phyloP scores from a whole-genome alignment of 1,140 invertebrate species.

The Oryctes rhinoceros region DNA sequence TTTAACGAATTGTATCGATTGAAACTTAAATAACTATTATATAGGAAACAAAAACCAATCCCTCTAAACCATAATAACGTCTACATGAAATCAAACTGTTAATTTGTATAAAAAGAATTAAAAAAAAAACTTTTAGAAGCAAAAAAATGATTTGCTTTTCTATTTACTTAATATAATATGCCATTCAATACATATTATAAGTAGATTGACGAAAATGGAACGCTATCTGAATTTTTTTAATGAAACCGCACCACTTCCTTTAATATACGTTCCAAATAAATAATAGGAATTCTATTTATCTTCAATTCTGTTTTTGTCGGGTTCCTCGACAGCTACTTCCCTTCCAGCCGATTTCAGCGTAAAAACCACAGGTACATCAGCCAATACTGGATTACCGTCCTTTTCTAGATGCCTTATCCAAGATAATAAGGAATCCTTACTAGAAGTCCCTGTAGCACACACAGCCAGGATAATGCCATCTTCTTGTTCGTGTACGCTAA shows the following conservation, averaged over 20 bases:
- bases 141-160: too few relatives aligned
- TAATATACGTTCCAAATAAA: background rate
- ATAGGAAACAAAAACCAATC: too few relatives aligned
- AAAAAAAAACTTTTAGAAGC: too few relatives aligned
- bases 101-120: too few relatives aligned
- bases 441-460: constrained; percentile 76
- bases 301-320: background rate
- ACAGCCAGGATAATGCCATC: constrained; percentile 90
- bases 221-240: too few relatives aligned
- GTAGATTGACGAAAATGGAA: too few relatives aligned
- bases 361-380: constrained; percentile 82
- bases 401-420: constrained; percentile 90
- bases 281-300: background rate
- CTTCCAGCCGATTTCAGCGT: constrained; percentile 61
- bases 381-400: constrained; percentile 77
- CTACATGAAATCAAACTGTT: too few relatives aligned
- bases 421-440: constrained; percentile 87
- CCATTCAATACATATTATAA: too few relatives aligned
- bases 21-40: too few relatives aligned
- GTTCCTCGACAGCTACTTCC: constrained; percentile 43
- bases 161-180: too few relatives aligned
- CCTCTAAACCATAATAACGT: too few relatives aligned
- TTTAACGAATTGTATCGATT: too few relatives aligned
- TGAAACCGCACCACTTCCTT: background rate
- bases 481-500: constrained; percentile 89